A percentile compares a stretch with the other conserved stretches of the same genome.
Evolutionary conservation across 2,888 invertebrate species (phyloP).

Genomic region (Diaperis boleti): DNA sequence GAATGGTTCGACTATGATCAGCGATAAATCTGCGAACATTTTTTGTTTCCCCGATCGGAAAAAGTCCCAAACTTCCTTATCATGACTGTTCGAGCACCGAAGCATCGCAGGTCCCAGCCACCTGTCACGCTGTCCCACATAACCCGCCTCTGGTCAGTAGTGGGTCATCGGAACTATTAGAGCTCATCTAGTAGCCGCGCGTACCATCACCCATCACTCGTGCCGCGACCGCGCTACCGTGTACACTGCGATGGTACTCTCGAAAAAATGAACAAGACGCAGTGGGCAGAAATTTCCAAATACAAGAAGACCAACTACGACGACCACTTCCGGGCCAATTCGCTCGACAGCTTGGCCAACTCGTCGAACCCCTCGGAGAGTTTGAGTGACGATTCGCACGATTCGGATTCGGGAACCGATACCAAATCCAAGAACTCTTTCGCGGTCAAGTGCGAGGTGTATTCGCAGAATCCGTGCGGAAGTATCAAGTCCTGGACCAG

Average conservation of each 20-base stretch:
- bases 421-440: conserved; percentile 60
- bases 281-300: conserved; percentile 40
- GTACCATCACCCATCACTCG: conserved; percentile 29
- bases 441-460: conserved; percentile 63
- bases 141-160: conserved; percentile 53
- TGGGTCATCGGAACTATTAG: conserved; percentile 65
- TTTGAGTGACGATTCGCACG: conserved; percentile 72
- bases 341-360: conserved; percentile 77
- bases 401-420: conserved; percentile 76
- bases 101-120: conserved; percentile 35
- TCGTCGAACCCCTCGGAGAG: conserved; percentile 75
- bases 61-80: no score
- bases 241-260: conserved; percentile 20
- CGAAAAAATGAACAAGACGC: conserved; percentile 33
- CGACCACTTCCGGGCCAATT: conserved; percentile 67
- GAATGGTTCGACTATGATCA: no score
- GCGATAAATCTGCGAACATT: no score
- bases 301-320: conserved; percentile 43
- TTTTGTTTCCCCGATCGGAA: no score
- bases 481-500: conserved; percentile 57
- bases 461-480: conserved; percentile 59
- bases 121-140: conserved; percentile 54
- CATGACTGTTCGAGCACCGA: no score
- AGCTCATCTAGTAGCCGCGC: conserved; percentile 58
- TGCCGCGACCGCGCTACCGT: conserved; percentile 25